Conservation (phyloP, 2,888 invertebrate genomes). For the Amphipyra tragopoginis region DNA sequence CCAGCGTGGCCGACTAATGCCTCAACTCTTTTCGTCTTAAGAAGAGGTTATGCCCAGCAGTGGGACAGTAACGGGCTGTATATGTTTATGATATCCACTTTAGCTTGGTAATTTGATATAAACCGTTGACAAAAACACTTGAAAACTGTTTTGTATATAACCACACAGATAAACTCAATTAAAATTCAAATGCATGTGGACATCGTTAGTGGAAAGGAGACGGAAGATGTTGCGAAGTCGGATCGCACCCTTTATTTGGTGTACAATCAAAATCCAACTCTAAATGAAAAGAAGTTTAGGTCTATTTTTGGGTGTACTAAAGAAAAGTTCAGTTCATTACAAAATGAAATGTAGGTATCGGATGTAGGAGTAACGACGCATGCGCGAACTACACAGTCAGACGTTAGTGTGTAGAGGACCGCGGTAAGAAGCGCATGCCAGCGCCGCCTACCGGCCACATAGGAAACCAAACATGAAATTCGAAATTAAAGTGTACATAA, state of each 20-base stretch:
- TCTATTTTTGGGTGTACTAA: conserved; percentile 42
- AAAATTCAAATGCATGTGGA: conserved; percentile 74
- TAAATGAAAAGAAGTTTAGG: conserved; percentile 42
- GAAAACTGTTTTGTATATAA: conserved; percentile 43
- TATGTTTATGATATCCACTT: background rate
- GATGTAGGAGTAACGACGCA: conserved; percentile 71
- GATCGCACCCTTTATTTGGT: conserved; percentile 67
- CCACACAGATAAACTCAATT: conserved; percentile 65
- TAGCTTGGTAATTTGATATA: conserved; percentile 11
- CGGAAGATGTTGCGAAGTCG: conserved; percentile 66
- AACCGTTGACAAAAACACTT: conserved; percentile 31
- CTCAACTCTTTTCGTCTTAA: no score
- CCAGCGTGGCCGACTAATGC: no score
- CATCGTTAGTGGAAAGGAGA: conserved; percentile 68
- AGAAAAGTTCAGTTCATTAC: conserved; percentile 76
- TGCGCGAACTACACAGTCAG: conserved; percentile 70
- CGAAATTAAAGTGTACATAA: conserved; percentile 73
- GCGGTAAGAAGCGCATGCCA: conserved; percentile 71
- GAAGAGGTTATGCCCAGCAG: no score
- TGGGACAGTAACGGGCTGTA: no score
- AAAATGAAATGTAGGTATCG: conserved; percentile 78
- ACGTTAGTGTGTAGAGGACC: conserved; percentile 74
- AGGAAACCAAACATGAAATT: conserved; percentile 75
- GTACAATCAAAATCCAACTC: conserved; percentile 45
- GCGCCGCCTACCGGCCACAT: conserved; percentile 66